Percentiles rank a stretch among this genome's conserved stretches.
Evolutionary conservation across 2,113 vertebrate genomes (phyloP).

Genomic region (Oncorhynchus kisutch): DNA sequence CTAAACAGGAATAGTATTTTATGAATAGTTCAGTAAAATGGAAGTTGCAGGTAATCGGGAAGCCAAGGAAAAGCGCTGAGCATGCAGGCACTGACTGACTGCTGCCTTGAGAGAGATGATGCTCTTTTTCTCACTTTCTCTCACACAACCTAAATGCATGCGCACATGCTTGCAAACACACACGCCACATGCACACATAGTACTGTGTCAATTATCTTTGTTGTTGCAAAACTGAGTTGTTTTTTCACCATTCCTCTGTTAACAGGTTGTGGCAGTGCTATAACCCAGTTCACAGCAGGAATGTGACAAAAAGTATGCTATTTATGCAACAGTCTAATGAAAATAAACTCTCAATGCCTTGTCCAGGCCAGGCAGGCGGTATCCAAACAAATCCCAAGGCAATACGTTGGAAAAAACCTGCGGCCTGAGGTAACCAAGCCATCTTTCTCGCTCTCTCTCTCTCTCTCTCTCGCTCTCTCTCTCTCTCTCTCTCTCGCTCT

Average conservation of each 20-base stretch:
- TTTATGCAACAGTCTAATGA: conserved; percentile 46
- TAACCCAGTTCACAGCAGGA: background rate
- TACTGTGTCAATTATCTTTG: background rate
- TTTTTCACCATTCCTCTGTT: too few species aligned
- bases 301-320: conserved; percentile 40
- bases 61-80: too few species aligned
- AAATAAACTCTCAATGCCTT: conserved; percentile 48
- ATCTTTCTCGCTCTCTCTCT: background rate
- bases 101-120: too few species aligned
- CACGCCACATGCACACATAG: background rate
- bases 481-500: too few species aligned
- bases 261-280: conserved; percentile 6
- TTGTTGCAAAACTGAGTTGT: background rate
- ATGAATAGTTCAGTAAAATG: too few species aligned
- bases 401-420: conserved; percentile 61
- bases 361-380: conserved; percentile 26
- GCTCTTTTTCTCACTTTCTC: background rate
- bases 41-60: too few species aligned
- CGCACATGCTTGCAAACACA: background rate
- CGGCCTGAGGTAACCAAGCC: conserved; percentile 66
- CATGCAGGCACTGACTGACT: too few species aligned
- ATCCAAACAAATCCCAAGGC: conserved; percentile 51
- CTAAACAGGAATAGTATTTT: too few species aligned
- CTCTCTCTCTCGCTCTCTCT: too few species aligned
- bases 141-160: background rate